A percentile compares a stretch with the other conserved stretches of the same genome.
Conservation (phyloP, 2,113 vertebrate genomes). For the Agapornis roseicollis region DNA sequence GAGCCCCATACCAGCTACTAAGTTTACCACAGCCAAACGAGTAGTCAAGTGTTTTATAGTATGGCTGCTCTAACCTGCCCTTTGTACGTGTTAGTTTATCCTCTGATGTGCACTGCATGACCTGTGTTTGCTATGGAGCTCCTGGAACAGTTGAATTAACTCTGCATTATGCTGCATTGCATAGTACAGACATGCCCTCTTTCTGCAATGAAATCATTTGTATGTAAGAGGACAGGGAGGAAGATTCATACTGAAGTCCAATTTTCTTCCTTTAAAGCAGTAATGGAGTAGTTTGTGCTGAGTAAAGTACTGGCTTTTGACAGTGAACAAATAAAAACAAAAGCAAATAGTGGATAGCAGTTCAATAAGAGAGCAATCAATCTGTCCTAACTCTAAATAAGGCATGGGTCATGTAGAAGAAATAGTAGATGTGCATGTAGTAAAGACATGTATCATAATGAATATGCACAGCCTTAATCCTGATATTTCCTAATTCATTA, state of each 20-base stretch:
- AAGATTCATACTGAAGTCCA: not conserved
- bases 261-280: not conserved
- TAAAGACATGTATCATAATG: not conserved
- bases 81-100: not conserved
- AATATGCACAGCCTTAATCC: not conserved
- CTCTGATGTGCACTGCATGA: not conserved
- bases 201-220: not conserved
- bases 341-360: not conserved
- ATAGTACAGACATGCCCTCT: not conserved
- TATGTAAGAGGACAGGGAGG: not conserved
- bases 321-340: not conserved
- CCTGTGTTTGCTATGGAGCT: not conserved
- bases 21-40: not conserved
- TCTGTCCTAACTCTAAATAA: not conserved
- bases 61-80: not conserved
- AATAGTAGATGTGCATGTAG: not conserved
- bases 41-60: not conserved
- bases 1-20: not conserved
- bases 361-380: not conserved
- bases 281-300: not conserved
- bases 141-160: fast-evolving
- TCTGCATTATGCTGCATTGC: not conserved
- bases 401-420: not conserved
- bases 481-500: not conserved
- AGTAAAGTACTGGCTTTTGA: not conserved